phyloP scores from a whole-genome alignment of 2,797 vertebrate genomes.

The Lepilemur septentrionalis region DNA sequence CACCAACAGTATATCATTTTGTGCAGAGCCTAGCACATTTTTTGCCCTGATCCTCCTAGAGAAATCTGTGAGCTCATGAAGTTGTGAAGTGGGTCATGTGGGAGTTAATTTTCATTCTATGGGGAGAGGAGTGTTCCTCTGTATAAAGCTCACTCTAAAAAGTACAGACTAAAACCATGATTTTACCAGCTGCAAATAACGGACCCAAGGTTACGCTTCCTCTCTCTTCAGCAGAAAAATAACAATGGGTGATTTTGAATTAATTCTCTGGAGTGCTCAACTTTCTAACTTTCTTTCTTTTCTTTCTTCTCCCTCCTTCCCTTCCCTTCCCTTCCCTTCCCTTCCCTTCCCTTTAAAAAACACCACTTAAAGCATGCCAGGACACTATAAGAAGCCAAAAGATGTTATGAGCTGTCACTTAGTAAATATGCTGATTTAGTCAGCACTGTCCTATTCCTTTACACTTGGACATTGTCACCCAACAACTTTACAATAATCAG shows the following conservation, averaged over 20 bases:
- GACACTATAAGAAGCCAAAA: not conserved
- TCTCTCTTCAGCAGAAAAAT: not conserved
- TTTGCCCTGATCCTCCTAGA: not conserved
- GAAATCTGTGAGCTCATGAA: not conserved
- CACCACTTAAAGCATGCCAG: not conserved
- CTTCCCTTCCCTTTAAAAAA: not conserved
- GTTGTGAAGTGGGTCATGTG: not conserved
- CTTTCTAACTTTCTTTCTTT: not conserved
- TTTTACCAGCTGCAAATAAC: not conserved
- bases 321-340: accelerated
- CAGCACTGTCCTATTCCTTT: not conserved
- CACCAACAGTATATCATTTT: not conserved
- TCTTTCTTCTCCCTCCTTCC: too few species aligned
- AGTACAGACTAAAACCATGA: not conserved
- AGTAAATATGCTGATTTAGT: not conserved
- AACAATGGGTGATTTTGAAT: not conserved
- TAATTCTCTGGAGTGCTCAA: not conserved
- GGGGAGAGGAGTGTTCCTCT: not conserved
- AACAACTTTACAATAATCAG: not conserved
- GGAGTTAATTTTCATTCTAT: not conserved
- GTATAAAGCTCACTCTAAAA: not conserved
- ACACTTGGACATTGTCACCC: not conserved
- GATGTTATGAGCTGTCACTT: not conserved
- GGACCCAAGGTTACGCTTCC: not conserved
- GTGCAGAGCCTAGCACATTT: not conserved